Percentiles rank a stretch among this genome's conserved stretches.
Conservation (phyloP, 2,113 vertebrate species). For the Rutilus rutilus region DNA sequence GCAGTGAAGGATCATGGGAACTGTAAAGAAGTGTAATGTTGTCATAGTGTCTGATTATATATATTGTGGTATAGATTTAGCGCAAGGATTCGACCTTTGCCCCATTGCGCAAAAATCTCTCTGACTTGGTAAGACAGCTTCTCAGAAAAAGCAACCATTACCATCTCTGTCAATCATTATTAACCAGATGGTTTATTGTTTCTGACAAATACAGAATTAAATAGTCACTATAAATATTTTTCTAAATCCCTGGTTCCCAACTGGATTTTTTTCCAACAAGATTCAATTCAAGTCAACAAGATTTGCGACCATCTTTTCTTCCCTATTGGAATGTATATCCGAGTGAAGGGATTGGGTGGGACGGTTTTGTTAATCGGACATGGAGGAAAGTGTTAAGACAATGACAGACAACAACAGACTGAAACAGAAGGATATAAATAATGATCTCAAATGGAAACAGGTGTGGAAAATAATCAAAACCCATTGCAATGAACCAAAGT, state of each 20-base stretch:
- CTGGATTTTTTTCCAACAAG: neutral
- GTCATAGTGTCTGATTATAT: constrained; percentile 13
- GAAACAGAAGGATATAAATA: no score
- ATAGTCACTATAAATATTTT: neutral
- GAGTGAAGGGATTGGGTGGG: no score
- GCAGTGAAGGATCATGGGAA: constrained; percentile 42
- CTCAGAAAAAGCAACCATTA: neutral
- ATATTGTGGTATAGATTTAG: constrained; percentile 31
- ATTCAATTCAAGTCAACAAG: neutral
- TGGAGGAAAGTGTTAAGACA: no score
- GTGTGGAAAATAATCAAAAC: no score
- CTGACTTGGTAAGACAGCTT: neutral
- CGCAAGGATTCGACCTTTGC: constrained; percentile 25
- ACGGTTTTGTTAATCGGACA: no score
- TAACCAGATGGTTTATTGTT: constrained; percentile 2
- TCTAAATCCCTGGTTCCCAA: neutral
- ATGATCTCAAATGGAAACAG: no score
- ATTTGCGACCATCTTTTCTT: neutral
- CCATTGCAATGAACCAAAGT: no score
- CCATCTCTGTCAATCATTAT: neutral
- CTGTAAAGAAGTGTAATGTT: constrained; percentile 4
- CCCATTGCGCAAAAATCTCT: neutral
- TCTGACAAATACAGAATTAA: constrained; percentile 15
- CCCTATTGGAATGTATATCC: neutral
- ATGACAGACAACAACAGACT: no score